Base-by-base conservation (phyloP, 1,140 invertebrate species). In the Panonychus citri region DNA sequence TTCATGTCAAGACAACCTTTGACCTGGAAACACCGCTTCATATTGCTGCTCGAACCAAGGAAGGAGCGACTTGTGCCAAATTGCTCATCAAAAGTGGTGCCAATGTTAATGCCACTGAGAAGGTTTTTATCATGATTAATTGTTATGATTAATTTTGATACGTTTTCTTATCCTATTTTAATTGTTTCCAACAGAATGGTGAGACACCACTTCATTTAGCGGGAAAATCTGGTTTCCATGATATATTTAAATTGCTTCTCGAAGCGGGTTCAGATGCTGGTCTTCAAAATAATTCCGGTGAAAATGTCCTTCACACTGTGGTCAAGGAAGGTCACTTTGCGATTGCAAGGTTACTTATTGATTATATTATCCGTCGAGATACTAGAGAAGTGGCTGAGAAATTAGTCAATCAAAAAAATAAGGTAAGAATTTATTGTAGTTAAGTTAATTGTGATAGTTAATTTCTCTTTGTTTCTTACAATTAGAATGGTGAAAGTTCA, bases 11-110 rank as follows among this genome's bases (percentile, higher is more conserved):
- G 69, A 91, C 81, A 69, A 74, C 74, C 64, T 62, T 66, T 63
- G 71, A 74, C 13, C 61, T 81, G 24, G 90, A 96, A 70, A 96
- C 93, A 0, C 86, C 93, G 2, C 73, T 98, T 40, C 91, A 98
- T 67, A 91, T 97, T 59, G 89, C 90, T 17, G 84, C 91, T 1
- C 75, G 89, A 56, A 85, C 90, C 37, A 79, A 79, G 55, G 87
- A 90, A 64, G 90, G 90, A 49, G 88, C 94, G 65, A 81, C 87
- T 68, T 96, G 91, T 71, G 90, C 88, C 13, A 76, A 95, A 59
- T 95, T 98, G 89, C 70, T 98, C 58, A 70, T 98, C 4, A 98
- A 98, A 71, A 93, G 87, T 15, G 94, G 94, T 4, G 93, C 93
- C 12, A 83, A 89, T 59, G 84, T 93, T 1, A 97, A 99, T 73